Percentiles rank a stretch among this genome's conserved stretches.
phyloP scores from a whole-genome alignment of 1,140 invertebrate species.

The Polypedilum pembai region DNA sequence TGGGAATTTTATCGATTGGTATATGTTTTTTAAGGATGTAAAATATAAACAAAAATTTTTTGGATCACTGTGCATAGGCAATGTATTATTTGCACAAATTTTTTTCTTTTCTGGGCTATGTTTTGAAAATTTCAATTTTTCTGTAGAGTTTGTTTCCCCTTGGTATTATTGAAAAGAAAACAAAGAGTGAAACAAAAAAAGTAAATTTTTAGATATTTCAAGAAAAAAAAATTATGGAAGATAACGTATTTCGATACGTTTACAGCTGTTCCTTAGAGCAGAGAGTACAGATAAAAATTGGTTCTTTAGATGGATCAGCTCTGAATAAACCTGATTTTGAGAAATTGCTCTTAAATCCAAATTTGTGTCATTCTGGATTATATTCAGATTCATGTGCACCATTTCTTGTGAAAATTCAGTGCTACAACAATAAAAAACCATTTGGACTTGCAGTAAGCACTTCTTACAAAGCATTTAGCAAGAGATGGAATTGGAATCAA shows the following conservation, averaged over 20 bases:
- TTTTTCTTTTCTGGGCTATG: too few species aligned
- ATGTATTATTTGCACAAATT: too few species aligned
- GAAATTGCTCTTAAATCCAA: constrained; percentile 76
- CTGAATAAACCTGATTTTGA: constrained; percentile 74
- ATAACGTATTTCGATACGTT: constrained; percentile 75
- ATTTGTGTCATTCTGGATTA: constrained; percentile 83
- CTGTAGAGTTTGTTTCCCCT: too few species aligned
- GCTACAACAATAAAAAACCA: constrained; percentile 74
- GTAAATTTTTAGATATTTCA: too few species aligned
- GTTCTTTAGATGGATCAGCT: constrained; percentile 86
- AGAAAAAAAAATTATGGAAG: constrained; percentile 53
- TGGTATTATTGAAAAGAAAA: too few species aligned
- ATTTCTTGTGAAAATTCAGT: constrained; percentile 78
- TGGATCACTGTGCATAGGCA: too few species aligned
- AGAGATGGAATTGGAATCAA: constrained; percentile 97
- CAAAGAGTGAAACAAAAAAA: too few species aligned
- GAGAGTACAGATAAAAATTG: constrained; percentile 88
- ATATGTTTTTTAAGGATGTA: too few species aligned
- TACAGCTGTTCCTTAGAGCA: constrained; percentile 85
- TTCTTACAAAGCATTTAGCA: constrained; percentile 87
- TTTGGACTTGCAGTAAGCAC: constrained; percentile 84
- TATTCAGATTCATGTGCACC: constrained; percentile 77
- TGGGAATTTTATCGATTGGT: too few species aligned
- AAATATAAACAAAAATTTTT: too few species aligned
- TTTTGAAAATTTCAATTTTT: too few species aligned